Base-by-base conservation (phyloP, 2,113 vertebrate species). In the Acanthochromis polyacanthus region DNA sequence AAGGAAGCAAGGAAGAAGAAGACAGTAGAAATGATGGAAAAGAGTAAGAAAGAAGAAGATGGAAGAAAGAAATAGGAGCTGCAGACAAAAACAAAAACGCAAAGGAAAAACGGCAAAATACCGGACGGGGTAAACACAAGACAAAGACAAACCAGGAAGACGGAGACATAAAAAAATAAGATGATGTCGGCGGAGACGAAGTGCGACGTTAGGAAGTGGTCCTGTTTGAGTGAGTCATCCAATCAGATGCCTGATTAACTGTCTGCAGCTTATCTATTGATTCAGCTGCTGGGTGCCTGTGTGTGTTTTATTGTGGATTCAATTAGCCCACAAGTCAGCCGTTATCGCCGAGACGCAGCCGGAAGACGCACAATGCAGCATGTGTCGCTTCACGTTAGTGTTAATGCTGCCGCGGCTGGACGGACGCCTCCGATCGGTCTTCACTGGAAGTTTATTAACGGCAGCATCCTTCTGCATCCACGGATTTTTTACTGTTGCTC, bases 321-420 rank as follows among this genome's bases (percentile, higher is more conserved):
- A 87, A 91, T 90, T 88, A 85, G 75, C 51, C 62, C 78, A 80
- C 77, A 67, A 75, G 71, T 84, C 72, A 74, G 71, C 25, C 63
- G 82, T 90, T 91, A 90, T 91, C 90, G 68, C 68, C 1, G 51
- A 83, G 82, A 73, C 57, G 1, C 90, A 91, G 90, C 68, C 51
- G 73, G 69, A 43, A 77, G 64, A 79, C 59, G 78, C 77, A 90
- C 86, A 87, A 88, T 85, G 58, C 71, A 71, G 43, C 56, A 25
- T 25, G 25, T 25, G 25, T 25, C 63, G 5, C 56, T 67, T 6
- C 30, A 30, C 30, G 30, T 30, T 30, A 30, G 30, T 5, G 30
- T 3, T 30, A 30, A 6, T 6, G 30, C 30, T 30, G 30, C 30
- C 65, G 67, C 77, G 75, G 86, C 78, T 58, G 82, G 80, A 83